Conservation (phyloP, 2,888 invertebrate genomes). For the Epiblema foenella region DNA sequence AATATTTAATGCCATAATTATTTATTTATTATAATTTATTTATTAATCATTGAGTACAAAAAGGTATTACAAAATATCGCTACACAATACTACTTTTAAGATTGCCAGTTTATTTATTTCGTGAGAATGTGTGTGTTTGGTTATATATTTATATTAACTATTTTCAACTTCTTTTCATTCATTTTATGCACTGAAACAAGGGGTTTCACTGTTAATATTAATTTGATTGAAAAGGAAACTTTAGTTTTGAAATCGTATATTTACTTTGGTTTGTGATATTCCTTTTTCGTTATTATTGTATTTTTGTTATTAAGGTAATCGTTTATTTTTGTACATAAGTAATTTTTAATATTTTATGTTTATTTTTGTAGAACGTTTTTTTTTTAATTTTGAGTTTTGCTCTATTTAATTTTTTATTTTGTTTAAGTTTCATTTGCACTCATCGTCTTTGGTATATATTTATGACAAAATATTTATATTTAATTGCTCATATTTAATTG, state of each 20-base stretch:
- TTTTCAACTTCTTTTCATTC: slow-evolving; percentile 67
- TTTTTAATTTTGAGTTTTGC: slow-evolving; percentile 21
- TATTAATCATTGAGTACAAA: too few relatives aligned
- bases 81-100: too few relatives aligned
- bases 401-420: slow-evolving; percentile 25
- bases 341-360: slow-evolving; percentile 44
- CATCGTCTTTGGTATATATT: slow-evolving; percentile 44
- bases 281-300: slow-evolving; percentile 49
- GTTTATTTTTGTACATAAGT: slow-evolving; percentile 48
- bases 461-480: slow-evolving; percentile 14
- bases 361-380: slow-evolving; percentile 3
- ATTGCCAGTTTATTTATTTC: slow-evolving; percentile 50
- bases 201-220: slow-evolving; percentile 47
- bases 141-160: slow-evolving; percentile 50
- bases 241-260: slow-evolving; percentile 41
- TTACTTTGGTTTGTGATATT: slow-evolving; percentile 49
- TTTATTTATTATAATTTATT: too few relatives aligned
- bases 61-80: too few relatives aligned
- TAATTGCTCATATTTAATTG: too few relatives aligned
- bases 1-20: slow-evolving; percentile 51
- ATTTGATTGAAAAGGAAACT: slow-evolving; percentile 74
- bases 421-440: slow-evolving; percentile 25
- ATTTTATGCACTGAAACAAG: slow-evolving; percentile 56
- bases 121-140: slow-evolving; percentile 54
- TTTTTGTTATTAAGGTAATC: slow-evolving; percentile 48